Evolutionary conservation across 2,113 vertebrate genomes (phyloP).

Genomic region (Boulengeromyrus knoepffleri): DNA sequence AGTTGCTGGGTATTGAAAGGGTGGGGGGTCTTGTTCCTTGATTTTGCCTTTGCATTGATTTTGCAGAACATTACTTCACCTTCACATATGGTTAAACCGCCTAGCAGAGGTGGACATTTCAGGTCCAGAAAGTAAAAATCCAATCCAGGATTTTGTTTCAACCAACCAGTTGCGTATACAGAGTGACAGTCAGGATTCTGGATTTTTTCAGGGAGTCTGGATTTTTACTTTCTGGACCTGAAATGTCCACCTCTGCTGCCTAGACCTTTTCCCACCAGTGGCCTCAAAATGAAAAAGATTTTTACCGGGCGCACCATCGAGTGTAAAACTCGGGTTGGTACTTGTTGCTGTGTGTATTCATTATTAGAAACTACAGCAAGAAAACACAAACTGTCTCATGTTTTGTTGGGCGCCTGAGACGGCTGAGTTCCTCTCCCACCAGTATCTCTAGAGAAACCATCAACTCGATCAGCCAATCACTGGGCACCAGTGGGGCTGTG

Average conservation of each 20-base stretch:
- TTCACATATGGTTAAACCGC: background rate
- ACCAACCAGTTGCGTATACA: too few relatives aligned
- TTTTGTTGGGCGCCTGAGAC: background rate
- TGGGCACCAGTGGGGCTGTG: background rate
- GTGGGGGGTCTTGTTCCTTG: background rate
- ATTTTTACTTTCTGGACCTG: too few relatives aligned
- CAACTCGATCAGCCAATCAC: background rate
- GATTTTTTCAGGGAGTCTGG: too few relatives aligned
- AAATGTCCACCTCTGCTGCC: too few relatives aligned
- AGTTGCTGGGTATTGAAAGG: background rate
- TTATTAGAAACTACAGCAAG: background rate
- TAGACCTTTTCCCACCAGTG: background rate
- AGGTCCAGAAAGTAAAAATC: too few relatives aligned
- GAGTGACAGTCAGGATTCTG: too few relatives aligned
- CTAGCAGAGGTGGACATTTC: background rate
- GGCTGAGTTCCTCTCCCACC: background rate
- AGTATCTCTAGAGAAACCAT: background rate
- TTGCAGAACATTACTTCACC: background rate
- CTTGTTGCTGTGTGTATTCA: background rate
- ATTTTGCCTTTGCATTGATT: background rate
- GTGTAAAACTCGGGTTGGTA: background rate
- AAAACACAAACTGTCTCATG: background rate
- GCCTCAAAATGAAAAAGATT: background rate
- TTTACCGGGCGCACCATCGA: background rate
- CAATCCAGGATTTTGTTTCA: too few relatives aligned